Base-by-base conservation (phyloP, 2,888 invertebrate species). In the Orchesella flavescens region DNA sequence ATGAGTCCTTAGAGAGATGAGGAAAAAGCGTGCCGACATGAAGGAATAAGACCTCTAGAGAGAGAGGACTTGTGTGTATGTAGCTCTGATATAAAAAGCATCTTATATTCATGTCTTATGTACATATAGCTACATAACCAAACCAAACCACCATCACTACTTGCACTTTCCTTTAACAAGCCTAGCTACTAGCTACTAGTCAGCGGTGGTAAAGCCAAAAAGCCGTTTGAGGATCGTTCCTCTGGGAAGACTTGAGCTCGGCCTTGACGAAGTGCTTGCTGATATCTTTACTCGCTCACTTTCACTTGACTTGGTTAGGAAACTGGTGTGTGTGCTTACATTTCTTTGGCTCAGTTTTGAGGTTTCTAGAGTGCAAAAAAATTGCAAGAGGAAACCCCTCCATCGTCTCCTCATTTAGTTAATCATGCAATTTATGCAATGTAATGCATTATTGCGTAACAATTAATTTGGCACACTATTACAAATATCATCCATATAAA, bases 171-270 rank as follows among this genome's bases (percentile, higher is more conserved):
- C 21, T 53, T 78, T 61, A 71, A 71, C 61, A 78, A 71, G 75
- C 55, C 65, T 75, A 68, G 57, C 61, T 21, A 24, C 24, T 24
- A 61, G 17, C 21, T 21, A 34, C 46, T 61, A 43, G 66, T 17
- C 24, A 66, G 71, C 46, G 55, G 65, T 68, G 74, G 74, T 43
- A 66, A 72, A 68, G 81, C 77, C 72, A 74, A 78, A 84, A 75
- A 81, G 80, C 78, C 84, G 83, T 83, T 77, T 80, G 83, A 84
- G 65, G 80, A 85, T 86, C 78, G 85, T 83, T 83, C 86, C 86
- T 77, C 77, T 79, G 86, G 86, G 86, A 86, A 73, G 81, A 81
- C 81, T 81, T 81, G 81, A 81, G 81, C 69, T 63, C 69, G 75
- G 73, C 78, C 81, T 82, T 72, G 73, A 72, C 65, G 81, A 59